These are phyloP conservation scores for Basileuterus tristriatus DNA, from an alignment of 2,797 vertebrate species.

Conservation along the genomic window DNA sequence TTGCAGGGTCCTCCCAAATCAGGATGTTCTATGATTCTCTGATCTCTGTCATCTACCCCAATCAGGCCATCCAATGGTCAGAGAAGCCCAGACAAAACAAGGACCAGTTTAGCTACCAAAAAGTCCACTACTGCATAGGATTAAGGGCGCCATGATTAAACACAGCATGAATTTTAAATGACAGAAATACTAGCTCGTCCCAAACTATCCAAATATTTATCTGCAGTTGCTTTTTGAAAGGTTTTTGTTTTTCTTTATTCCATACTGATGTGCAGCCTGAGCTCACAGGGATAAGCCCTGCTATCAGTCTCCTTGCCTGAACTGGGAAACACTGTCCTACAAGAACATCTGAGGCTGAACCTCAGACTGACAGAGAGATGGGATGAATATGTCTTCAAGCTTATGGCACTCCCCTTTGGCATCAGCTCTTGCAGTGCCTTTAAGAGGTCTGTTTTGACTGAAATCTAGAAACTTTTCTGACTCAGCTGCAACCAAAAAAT, in stretches of 20 bases:
- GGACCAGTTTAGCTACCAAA: not conserved
- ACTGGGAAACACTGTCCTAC: not conserved
- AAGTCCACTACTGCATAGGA: not conserved
- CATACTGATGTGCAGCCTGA: not conserved
- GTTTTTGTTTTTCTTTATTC: not conserved
- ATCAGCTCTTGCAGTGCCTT: not conserved
- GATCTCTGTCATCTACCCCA: not conserved
- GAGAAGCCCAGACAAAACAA: not conserved
- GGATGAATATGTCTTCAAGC: not conserved
- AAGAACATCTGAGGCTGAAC: not conserved
- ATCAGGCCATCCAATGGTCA: not conserved
- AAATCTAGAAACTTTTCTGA: constrained; percentile 7
- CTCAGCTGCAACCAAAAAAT: not conserved
- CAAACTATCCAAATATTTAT: not conserved
- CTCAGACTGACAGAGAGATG: not conserved
- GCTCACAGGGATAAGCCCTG: not conserved
- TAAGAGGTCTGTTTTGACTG: constrained; percentile 19
- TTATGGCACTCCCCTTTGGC: not conserved
- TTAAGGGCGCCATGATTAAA: not conserved
- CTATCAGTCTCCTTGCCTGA: not conserved
- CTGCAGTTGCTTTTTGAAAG: not conserved
- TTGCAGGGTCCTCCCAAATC: not conserved
- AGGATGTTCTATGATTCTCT: not conserved
- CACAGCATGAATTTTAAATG: not conserved
- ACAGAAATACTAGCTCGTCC: not conserved